Evolutionary conservation across 2,113 vertebrate species (phyloP).

Genomic region (Progne subis): DNA sequence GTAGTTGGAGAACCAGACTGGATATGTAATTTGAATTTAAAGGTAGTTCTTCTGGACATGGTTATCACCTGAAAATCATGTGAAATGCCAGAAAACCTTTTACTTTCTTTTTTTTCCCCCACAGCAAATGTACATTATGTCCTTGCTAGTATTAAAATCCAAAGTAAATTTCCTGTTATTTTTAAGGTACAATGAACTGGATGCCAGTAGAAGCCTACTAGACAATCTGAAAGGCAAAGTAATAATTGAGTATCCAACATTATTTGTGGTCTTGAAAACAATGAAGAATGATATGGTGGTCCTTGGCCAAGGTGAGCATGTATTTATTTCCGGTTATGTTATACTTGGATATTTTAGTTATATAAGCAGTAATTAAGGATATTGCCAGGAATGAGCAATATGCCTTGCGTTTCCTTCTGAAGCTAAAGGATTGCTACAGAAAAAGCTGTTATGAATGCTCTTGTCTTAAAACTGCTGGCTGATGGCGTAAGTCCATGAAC

Average conservation of each 20-base stretch:
- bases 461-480: background rate
- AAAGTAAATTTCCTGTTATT: constrained; percentile 25
- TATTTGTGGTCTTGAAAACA: constrained; percentile 83
- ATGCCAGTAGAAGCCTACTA: constrained; percentile 80
- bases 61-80: background rate
- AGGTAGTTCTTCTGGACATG: background rate
- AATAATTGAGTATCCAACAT: constrained; percentile 89
- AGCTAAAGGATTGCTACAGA: background rate
- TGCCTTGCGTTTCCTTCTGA: background rate
- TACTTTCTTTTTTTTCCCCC: background rate
- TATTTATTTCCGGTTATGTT: constrained; percentile 28
- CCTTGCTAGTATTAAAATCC: background rate
- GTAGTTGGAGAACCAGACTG: background rate
- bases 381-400: background rate
- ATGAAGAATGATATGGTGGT: constrained; percentile 76
- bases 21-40: background rate
- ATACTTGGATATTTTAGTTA: constrained; percentile 3
- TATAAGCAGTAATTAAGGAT: constrained; percentile 16
- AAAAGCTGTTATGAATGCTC: background rate
- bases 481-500: background rate
- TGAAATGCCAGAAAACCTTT: background rate
- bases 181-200: constrained; percentile 87
- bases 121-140: background rate
- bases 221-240: constrained; percentile 89
- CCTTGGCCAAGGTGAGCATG: constrained; percentile 78